These are phyloP conservation scores for Eciton burchellii DNA, from an alignment of 1,140 invertebrate species.

Conservation along the genomic window DNA sequence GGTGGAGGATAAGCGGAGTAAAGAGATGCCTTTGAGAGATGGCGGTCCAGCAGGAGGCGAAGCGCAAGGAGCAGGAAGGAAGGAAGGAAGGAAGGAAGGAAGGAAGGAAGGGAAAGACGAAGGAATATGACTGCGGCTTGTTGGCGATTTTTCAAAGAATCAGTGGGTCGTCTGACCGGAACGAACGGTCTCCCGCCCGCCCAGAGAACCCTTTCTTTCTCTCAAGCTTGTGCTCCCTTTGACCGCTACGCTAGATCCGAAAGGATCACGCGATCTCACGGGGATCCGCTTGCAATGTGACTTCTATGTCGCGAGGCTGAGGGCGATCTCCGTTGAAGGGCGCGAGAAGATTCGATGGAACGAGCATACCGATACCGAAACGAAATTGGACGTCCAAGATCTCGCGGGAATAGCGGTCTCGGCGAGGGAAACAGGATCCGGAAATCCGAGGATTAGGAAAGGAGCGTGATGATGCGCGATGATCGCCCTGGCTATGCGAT, in stretches of 20 bases:
- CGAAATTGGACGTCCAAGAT: conserved; percentile 54
- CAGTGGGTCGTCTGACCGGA: conserved; percentile 78
- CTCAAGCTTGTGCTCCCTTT: conserved; percentile 37
- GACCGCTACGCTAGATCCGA: not conserved
- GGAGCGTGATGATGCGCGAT: not conserved
- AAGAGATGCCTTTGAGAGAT: conserved; percentile 59
- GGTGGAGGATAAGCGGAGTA: conserved; percentile 22
- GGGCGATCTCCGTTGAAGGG: conserved; percentile 49
- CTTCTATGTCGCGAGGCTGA: conserved; percentile 17
- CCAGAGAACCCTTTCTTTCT: conserved; percentile 39
- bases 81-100: conserved; percentile 47
- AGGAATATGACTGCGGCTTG: conserved; percentile 61
- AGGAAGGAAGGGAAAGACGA: conserved; percentile 34
- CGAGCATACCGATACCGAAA: conserved; percentile 33
- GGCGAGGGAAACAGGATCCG: too few relatives aligned
- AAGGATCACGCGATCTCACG: conserved; percentile 31
- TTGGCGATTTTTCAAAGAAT: conserved; percentile 81
- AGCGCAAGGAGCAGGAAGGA: conserved; percentile 16
- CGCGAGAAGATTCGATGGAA: conserved; percentile 68
- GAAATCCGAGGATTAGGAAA: too few relatives aligned
- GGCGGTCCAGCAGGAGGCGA: conserved; percentile 5
- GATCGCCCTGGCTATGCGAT: not conserved
- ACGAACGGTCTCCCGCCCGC: conserved; percentile 65
- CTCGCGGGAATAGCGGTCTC: conserved; percentile 23
- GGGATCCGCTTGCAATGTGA: conserved; percentile 53